Evolutionary conservation across 1,140 invertebrate species (phyloP).

Genomic region (Anoplophora glabripennis): DNA sequence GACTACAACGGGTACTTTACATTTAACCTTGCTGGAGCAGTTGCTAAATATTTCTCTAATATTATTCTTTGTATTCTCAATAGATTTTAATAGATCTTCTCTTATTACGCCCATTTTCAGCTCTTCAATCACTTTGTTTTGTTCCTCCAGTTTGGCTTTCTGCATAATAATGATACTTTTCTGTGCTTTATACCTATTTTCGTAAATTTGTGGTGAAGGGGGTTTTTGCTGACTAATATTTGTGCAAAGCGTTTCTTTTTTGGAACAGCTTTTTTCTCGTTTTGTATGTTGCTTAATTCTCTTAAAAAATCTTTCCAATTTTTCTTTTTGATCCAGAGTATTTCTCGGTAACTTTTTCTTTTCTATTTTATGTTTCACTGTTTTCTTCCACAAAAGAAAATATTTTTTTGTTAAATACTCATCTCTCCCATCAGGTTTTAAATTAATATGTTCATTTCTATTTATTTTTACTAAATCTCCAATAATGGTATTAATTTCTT

Average conservation of each 20-base stretch:
- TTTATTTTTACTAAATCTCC: constrained; percentile 1
- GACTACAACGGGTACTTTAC: constrained; percentile 27
- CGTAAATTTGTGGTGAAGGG: background rate
- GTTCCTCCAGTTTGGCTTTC: constrained; percentile 60
- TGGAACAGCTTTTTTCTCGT: too few species aligned
- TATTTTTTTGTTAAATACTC: constrained; percentile 18
- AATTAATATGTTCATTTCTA: background rate
- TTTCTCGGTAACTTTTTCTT: background rate
- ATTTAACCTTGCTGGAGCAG: constrained; percentile 53
- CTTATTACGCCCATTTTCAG: constrained; percentile 61
- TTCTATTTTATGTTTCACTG: constrained; percentile 11
- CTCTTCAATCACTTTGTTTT: constrained; percentile 61
- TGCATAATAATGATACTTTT: constrained; percentile 62
- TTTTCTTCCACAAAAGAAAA: constrained; percentile 23
- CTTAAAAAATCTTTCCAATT: constrained; percentile 26
- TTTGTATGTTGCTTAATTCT: constrained; percentile 18
- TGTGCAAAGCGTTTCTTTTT: too few species aligned
- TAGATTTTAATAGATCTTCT: constrained; percentile 56
- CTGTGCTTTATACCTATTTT: constrained; percentile 57
- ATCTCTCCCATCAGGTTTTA: background rate
- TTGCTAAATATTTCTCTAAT: constrained; percentile 57
- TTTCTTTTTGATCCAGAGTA: constrained; percentile 17
- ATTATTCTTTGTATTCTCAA: constrained; percentile 56
- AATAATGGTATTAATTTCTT: background rate
- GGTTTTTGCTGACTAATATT: too few species aligned